phyloP scores from a whole-genome alignment of 64 coral and sea anemone genomes.

The Astreopora myriophthalma region DNA sequence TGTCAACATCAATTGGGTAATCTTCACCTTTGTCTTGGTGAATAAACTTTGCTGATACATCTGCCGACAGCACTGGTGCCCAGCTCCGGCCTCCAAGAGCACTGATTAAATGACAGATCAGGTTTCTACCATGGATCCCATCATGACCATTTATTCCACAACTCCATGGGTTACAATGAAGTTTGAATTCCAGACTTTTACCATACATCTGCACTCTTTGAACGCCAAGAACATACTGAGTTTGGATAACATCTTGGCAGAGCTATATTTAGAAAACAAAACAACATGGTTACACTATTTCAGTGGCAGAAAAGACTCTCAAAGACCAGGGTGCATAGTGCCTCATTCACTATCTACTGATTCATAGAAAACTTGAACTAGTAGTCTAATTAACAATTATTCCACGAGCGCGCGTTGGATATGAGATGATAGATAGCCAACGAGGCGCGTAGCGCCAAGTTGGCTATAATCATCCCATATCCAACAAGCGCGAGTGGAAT shows the following conservation, averaged over 20 bases:
- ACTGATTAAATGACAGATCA: slow-evolving; percentile 75
- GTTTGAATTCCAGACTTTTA: slow-evolving; percentile 74
- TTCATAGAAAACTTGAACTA: no score
- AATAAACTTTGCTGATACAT: slow-evolving; percentile 89
- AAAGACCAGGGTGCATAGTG: no score
- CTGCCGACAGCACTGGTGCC: slow-evolving; percentile 55
- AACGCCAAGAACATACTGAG: slow-evolving; percentile 35
- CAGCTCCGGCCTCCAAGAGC: slow-evolving; percentile 62
- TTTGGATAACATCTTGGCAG: slow-evolving; percentile 60
- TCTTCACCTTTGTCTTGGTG: slow-evolving; percentile 70
- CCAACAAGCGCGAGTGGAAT: no score
- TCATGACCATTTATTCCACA: slow-evolving; percentile 59
- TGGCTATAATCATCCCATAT: no score
- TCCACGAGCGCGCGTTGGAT: no score
- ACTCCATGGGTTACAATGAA: slow-evolving; percentile 79
- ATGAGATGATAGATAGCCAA: no score
- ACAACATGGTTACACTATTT: no score
- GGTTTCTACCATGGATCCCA: slow-evolving; percentile 73
- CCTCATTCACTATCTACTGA: no score
- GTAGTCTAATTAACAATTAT: no score
- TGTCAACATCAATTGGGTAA: slow-evolving; percentile 93
- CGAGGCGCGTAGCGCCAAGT: no score
- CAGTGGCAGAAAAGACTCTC: no score
- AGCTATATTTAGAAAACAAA: slow-evolving; percentile 17
- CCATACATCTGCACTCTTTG: slow-evolving; percentile 60